Conservation (phyloP, 1,140 invertebrate genomes). For the Bombus pascuorum region DNA sequence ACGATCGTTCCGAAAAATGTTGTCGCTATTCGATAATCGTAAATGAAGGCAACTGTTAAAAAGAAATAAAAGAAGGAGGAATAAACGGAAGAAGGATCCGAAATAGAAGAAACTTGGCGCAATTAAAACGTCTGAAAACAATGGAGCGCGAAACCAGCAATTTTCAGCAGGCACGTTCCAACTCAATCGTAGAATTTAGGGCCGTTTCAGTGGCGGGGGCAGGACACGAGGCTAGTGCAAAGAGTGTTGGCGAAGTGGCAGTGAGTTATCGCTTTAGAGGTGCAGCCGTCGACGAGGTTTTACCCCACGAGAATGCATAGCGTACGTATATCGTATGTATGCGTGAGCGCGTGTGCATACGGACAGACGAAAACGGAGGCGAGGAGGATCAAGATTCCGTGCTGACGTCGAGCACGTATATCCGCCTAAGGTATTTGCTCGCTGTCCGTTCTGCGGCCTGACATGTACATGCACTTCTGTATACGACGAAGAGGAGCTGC, state of each 20-base stretch:
- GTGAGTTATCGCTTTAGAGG: constrained; percentile 70
- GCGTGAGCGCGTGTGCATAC: not conserved
- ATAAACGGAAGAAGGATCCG: no score
- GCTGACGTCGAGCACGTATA: constrained; percentile 40
- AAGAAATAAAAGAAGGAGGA: no score
- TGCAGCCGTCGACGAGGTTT: constrained; percentile 49
- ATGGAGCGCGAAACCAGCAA: not conserved
- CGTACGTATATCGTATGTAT: not conserved
- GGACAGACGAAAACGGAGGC: not conserved
- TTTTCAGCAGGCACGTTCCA: not conserved
- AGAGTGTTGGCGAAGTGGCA: constrained; percentile 62
- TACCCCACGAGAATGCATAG: not conserved
- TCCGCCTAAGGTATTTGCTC: constrained; percentile 57
- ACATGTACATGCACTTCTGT: constrained; percentile 57
- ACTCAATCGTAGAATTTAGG: constrained; percentile 45
- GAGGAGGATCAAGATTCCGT: constrained; percentile 50
- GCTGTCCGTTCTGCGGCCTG: constrained; percentile 48
- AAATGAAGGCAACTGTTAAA: no score
- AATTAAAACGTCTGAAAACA: no score
- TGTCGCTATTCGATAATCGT: no score
- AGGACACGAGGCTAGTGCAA: constrained; percentile 7
- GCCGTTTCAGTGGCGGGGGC: not conserved
- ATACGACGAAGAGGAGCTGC: constrained; percentile 41
- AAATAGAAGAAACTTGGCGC: no score
- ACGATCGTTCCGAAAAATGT: no score